These are phyloP conservation scores for Drosophila azteca DNA, from an alignment of 1,140 invertebrate species.

Conservation along the genomic window DNA sequence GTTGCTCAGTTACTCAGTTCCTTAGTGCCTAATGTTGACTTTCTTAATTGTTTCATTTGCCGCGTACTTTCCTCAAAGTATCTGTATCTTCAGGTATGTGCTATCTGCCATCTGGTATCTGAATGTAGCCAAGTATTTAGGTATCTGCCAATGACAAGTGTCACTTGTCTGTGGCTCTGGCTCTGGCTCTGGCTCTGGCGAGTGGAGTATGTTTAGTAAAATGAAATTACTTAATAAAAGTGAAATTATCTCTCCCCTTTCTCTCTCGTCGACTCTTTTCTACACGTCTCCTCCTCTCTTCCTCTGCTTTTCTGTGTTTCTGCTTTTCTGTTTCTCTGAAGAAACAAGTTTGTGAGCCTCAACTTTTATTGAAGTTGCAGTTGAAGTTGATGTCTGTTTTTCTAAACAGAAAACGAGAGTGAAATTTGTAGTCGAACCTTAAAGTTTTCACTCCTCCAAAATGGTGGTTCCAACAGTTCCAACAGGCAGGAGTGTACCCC, in stretches of 20 bases:
- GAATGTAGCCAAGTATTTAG: constrained; percentile 19
- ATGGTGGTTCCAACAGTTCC: not conserved
- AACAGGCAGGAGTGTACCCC: too few species aligned
- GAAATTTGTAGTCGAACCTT: constrained; percentile 54
- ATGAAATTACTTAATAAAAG: constrained; percentile 78
- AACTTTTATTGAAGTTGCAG: not conserved
- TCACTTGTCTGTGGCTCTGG: constrained; percentile 47
- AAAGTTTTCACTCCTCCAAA: too few species aligned
- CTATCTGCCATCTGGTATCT: constrained; percentile 26
- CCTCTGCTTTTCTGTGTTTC: constrained; percentile 1
- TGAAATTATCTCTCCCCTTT: constrained; percentile 65
- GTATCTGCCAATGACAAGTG: constrained; percentile 60
- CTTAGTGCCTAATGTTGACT: constrained; percentile 27
- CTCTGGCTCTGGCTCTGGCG: constrained; percentile 23
- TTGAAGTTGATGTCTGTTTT: constrained; percentile 23
- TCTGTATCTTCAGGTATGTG: constrained; percentile 9
- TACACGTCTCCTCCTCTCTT: not conserved
- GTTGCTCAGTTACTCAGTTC: constrained; percentile 10
- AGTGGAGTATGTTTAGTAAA: too few species aligned
- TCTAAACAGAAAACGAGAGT: constrained; percentile 74
- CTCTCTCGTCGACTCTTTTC: too few species aligned
- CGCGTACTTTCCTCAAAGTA: constrained; percentile 45
- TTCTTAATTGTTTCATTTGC: constrained; percentile 63
- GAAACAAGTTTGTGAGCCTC: constrained; percentile 61
- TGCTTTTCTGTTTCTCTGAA: not conserved